phyloP scores from a whole-genome alignment of 1,140 invertebrate species.

The Pseudachorutes palmiensis region DNA sequence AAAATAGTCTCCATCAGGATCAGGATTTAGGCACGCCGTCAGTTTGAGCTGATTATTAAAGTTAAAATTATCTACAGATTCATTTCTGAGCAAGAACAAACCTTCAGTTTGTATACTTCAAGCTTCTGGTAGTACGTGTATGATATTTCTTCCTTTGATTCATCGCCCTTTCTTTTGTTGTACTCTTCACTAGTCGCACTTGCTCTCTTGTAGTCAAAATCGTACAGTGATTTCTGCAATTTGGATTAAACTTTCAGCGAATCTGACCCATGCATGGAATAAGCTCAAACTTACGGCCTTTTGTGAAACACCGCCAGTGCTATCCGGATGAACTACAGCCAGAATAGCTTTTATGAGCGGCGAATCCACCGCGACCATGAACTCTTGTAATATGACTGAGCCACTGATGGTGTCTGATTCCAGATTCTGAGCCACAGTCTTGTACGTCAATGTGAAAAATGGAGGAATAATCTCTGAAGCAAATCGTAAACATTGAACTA shows the following conservation, averaged over 20 bases:
- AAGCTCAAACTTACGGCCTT: neutral
- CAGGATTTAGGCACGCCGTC: neutral
- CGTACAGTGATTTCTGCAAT: neutral
- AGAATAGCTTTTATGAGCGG: neutral
- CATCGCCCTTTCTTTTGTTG: neutral
- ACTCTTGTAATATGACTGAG: conserved; percentile 3
- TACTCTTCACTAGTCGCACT: neutral
- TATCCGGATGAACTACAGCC: neutral
- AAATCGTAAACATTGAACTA: neutral
- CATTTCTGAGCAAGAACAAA: neutral
- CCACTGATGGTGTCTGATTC: neutral
- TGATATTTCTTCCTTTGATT: neutral
- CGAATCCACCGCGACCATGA: neutral
- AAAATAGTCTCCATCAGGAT: neutral
- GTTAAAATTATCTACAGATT: neutral
- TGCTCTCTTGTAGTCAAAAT: neutral
- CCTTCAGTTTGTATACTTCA: neutral
- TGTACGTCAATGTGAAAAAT: neutral
- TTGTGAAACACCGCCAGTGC: neutral
- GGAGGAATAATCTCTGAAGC: neutral
- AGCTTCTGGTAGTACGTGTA: neutral
- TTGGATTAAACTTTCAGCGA: neutral
- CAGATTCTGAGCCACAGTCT: neutral
- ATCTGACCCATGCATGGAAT: neutral
- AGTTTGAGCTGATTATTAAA: neutral